Conservation (phyloP, 2,888 invertebrate species). For the Oxytorus armatus region DNA sequence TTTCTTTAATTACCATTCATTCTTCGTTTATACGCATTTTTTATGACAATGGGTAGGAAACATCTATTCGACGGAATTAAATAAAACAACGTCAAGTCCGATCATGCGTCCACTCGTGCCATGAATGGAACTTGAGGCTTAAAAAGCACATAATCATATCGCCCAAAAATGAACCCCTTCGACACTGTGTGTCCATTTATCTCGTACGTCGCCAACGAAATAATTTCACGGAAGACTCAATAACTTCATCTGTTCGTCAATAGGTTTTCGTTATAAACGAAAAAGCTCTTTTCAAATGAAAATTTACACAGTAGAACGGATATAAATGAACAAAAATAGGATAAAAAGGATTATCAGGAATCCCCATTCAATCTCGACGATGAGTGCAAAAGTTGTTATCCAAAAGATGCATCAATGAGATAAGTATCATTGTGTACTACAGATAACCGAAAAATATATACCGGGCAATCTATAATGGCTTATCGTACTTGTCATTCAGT, state of each 20-base stretch:
- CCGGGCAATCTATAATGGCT: not conserved
- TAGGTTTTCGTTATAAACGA: no score
- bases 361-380: not conserved
- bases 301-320: not conserved
- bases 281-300: no score
- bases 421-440: not conserved
- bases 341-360: not conserved
- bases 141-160: no score
- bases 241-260: no score
- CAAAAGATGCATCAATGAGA: not conserved
- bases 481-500: not conserved
- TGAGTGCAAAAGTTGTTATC: conserved; percentile 12
- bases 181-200: no score
- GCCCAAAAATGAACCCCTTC: no score
- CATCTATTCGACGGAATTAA: not conserved
- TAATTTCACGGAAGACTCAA: no score
- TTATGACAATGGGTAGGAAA: not conserved
- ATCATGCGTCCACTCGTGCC: not conserved
- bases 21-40: no score
- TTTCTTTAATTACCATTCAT: no score
- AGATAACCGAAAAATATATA: not conserved
- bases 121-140: no score
- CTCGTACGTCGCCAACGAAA: no score
- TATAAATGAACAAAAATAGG: conserved; percentile 3
- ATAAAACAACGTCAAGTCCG: not conserved